Conservation (phyloP, 2,888 invertebrate species). For the Dryocosmus kuriphilus region DNA sequence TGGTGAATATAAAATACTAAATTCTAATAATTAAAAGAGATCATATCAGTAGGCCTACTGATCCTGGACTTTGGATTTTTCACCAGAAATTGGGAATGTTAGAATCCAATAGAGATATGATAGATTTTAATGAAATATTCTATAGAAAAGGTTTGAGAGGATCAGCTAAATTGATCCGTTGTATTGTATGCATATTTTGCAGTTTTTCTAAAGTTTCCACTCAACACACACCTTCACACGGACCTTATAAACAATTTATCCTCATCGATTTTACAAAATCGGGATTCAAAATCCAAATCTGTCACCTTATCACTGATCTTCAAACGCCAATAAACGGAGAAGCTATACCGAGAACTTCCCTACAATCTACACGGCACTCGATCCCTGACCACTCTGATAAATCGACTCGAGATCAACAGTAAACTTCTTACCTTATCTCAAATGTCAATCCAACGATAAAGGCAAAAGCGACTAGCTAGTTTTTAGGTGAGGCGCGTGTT, state of each 20-base stretch:
- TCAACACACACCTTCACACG: not conserved
- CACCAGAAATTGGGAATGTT: too few species aligned
- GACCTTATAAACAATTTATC: not conserved
- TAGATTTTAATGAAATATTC: too few species aligned
- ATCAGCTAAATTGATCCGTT: too few species aligned
- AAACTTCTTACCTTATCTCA: conserved; percentile 49
- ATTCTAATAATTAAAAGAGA: too few species aligned
- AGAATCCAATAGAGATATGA: too few species aligned
- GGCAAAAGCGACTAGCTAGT: conserved; percentile 40
- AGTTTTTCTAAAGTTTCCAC: not conserved
- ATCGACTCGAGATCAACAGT: conserved; percentile 27
- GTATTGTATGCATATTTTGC: too few species aligned
- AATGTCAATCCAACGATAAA: conserved; percentile 50
- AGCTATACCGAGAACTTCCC: not conserved
- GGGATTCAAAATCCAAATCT: not conserved
- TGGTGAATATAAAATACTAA: too few species aligned
- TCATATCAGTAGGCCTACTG: too few species aligned
- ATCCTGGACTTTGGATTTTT: too few species aligned
- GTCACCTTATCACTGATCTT: conserved; percentile 12
- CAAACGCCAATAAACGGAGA: not conserved
- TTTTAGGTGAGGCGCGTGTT: conserved; percentile 46
- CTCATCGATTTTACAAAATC: not conserved
- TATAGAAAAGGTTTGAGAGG: too few species aligned
- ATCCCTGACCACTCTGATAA: not conserved
- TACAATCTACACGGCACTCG: not conserved